Evolutionary conservation across 2,888 invertebrate species (phyloP).

Genomic region (Acleris holmiana): DNA sequence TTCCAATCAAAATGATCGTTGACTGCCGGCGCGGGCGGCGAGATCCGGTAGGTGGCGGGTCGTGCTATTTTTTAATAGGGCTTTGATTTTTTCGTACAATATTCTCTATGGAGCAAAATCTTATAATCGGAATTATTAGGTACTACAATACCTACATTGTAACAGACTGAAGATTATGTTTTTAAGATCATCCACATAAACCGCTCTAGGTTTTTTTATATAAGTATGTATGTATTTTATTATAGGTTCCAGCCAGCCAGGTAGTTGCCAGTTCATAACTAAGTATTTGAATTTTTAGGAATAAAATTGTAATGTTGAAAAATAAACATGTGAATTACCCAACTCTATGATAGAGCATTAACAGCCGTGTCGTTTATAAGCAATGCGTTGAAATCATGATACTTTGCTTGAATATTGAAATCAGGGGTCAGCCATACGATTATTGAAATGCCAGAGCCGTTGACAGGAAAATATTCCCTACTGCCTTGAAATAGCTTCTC

Average conservation of each 20-base stretch:
- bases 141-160: neutral
- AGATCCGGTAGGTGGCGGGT: constrained; percentile 20
- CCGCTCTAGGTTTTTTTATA: neutral
- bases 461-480: constrained; percentile 11
- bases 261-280: too few species aligned
- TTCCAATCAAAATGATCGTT: constrained; percentile 42
- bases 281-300: neutral
- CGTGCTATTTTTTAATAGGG: constrained; percentile 9
- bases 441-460: constrained; percentile 29
- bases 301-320: too few species aligned
- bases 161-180: neutral
- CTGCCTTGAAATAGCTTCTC: neutral
- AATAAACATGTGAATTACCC: too few species aligned
- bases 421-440: constrained; percentile 50
- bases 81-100: constrained; percentile 8
- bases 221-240: neutral
- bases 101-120: neutral
- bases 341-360: neutral
- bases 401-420: constrained; percentile 57
- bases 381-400: constrained; percentile 40
- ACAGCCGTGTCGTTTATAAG: constrained; percentile 6
- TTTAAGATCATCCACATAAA: neutral
- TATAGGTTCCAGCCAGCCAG: neutral
- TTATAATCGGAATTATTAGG: neutral
- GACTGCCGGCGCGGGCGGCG: constrained; percentile 17